Conservation (phyloP, 2,888 invertebrate species). For the Platypus cylindrus region DNA sequence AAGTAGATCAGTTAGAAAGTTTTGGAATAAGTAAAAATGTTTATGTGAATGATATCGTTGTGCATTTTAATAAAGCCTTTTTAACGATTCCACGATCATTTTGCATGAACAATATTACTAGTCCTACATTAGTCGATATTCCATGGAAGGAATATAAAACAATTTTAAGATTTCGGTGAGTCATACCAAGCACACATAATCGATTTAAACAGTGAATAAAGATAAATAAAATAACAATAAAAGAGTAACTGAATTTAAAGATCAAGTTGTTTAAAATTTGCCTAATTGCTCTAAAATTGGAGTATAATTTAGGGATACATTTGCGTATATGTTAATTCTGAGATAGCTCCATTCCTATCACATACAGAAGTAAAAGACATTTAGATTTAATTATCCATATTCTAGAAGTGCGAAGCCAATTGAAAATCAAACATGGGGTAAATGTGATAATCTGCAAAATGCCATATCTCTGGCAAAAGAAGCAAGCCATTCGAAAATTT, state of each 20-base stretch:
- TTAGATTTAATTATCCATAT: neutral
- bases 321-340: too few species aligned
- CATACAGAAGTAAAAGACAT: too few species aligned
- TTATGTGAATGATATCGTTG: slow-evolving; percentile 30
- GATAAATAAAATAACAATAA: too few species aligned
- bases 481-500: slow-evolving; percentile 30
- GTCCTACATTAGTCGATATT: slow-evolving; percentile 32
- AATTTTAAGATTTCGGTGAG: slow-evolving; percentile 13
- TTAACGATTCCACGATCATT: slow-evolving; percentile 32
- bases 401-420: slow-evolving; percentile 14
- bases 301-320: too few species aligned
- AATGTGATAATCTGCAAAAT: slow-evolving; percentile 31
- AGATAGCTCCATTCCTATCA: too few species aligned
- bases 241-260: too few species aligned
- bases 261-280: too few species aligned
- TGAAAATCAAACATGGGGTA: slow-evolving; percentile 19
- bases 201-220: too few species aligned
- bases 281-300: too few species aligned
- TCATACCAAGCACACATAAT: too few species aligned
- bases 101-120: slow-evolving; percentile 23
- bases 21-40: slow-evolving; percentile 22
- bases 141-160: slow-evolving; percentile 27
- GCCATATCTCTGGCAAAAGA: slow-evolving; percentile 34
- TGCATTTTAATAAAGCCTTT: slow-evolving; percentile 34
- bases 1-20: slow-evolving; percentile 9